phyloP scores from a whole-genome alignment of 2,113 vertebrate species.

The Campylomormyrus tamandua region DNA sequence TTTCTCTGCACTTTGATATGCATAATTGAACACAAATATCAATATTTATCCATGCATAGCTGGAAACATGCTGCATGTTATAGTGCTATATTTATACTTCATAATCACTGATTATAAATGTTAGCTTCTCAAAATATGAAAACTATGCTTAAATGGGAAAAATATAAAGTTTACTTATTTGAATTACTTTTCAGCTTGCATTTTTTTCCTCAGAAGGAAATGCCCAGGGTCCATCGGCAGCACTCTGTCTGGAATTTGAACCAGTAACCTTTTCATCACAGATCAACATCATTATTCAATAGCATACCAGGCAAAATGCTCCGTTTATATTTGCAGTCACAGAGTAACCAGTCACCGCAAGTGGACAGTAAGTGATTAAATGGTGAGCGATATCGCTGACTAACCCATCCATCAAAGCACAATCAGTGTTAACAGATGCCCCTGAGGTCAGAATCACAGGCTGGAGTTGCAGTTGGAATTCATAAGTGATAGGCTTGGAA shows the following conservation, averaged over 20 bases:
- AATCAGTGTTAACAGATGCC: neutral
- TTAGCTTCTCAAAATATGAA: neutral
- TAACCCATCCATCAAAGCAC: neutral
- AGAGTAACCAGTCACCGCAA: neutral
- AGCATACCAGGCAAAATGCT: neutral
- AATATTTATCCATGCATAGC: neutral
- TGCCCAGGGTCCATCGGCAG: neutral
- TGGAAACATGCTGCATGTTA: neutral
- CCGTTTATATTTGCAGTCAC: neutral
- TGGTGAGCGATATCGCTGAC: neutral
- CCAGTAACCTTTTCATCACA: neutral
- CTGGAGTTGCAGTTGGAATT: neutral
- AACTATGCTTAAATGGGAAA: neutral
- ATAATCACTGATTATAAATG: neutral
- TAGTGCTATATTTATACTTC: neutral
- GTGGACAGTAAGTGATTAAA: neutral
- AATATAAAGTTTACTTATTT: neutral
- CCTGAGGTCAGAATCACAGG: neutral
- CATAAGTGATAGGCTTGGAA: neutral
- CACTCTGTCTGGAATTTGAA: neutral
- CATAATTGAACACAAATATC: neutral
- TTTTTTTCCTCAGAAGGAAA: neutral
- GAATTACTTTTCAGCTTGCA: neutral
- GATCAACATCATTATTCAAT: neutral
- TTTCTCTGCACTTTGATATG: neutral